Evolutionary conservation across 2,113 vertebrate species (phyloP), one percentile per base, ranked within the genome.

Genomic region (Megaleporinus macrocephalus): DNA sequence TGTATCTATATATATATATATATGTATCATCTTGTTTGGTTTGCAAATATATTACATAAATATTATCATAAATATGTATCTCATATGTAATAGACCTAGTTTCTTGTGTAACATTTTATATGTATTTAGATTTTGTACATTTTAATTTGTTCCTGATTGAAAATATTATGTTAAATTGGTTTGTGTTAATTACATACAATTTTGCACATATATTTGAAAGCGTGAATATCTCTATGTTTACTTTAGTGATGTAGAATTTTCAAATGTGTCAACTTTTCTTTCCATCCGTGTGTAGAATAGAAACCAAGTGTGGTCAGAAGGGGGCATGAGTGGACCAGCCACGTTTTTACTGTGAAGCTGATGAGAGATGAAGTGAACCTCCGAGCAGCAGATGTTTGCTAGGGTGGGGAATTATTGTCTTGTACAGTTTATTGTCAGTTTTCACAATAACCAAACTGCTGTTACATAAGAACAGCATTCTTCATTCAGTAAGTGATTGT

Each of bases 261-360:
- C n/a, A n/a, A n/a, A n/a, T n/a, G n/a, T n/a, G n/a, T n/a, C 3
- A 24, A 62, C n/a, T 0, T 30, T 63, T 29, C 6, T 68, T 68
- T 1, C 16, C 14, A 9, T 68, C 16, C 29, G 9, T 24, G 70
- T 70, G 4, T 12, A 62, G 49, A n/a, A 53, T 53, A 16, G 24
- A 51, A 27, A 29, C 16, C 6, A 13, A 7, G 15, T 51, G 41
- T 27, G 79, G 57, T 33, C 79, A 73, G 79, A 36, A 81, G 79
- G 79, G 61, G 79, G 79, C 71, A 62, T 6, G 4, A 80, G 70
- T 73, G 70, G 41, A 65, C 79, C 59, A 24, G 47, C 5, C n/a
- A 1, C 44, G 16, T 27, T 44, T 44, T 36, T 14, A 24, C 66
- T 14, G 66, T 14, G 0, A 14, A 44, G 18, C 9, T 3, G 20